Percentiles rank a stretch among this genome's conserved stretches.
These are phyloP conservation scores for Cyclura pinguis DNA, from an alignment of 2,797 vertebrate genomes.

Conservation along the genomic window DNA sequence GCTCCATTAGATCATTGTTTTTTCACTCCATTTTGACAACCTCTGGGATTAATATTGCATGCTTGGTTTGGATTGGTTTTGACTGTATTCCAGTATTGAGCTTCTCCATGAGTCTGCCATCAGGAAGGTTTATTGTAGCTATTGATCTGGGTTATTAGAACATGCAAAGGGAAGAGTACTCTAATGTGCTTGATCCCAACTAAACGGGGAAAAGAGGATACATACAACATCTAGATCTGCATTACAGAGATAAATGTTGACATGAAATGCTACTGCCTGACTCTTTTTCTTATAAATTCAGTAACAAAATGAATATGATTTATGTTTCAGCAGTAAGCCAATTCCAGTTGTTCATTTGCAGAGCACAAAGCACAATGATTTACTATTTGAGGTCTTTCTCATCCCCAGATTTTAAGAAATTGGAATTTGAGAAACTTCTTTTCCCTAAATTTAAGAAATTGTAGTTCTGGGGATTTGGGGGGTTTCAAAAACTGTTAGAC, in stretches of 20 bases:
- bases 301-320: not conserved
- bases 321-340: not conserved
- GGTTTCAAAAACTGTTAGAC: too few relatives aligned
- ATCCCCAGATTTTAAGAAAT: not conserved
- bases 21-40: slow-evolving; percentile 1
- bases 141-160: not conserved
- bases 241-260: not conserved
- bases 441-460: not conserved
- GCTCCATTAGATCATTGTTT: slow-evolving; percentile 7
- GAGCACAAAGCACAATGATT: too few relatives aligned
- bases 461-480: too few relatives aligned
- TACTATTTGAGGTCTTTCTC: not conserved
- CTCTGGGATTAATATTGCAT: not conserved
- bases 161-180: not conserved
- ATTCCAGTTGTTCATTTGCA: not conserved
- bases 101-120: not conserved
- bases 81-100: not conserved
- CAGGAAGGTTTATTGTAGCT: not conserved
- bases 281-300: not conserved
- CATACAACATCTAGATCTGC: not conserved
- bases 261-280: not conserved
- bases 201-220: not conserved
- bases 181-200: not conserved
- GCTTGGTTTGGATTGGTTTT: not conserved
- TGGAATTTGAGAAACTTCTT: too few relatives aligned